Evolutionary conservation across 2,888 invertebrate genomes (phyloP).

Genomic region (Lapara coniferarum): DNA sequence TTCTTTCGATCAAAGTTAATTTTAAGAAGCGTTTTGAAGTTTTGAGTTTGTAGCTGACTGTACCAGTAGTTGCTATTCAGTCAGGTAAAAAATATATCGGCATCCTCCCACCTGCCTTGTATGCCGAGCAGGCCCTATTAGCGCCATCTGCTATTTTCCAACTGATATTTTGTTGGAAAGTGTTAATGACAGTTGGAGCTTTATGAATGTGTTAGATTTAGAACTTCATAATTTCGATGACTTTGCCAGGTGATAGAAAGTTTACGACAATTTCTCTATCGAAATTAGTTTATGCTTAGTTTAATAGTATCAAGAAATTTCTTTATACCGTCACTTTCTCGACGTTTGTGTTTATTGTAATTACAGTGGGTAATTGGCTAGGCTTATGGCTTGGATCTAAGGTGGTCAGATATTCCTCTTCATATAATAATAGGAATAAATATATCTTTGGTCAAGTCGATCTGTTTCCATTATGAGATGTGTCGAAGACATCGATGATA

Average conservation of each 20-base stretch:
- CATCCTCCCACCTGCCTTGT: not conserved
- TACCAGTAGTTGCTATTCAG: too few species aligned
- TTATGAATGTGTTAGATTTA: conserved; percentile 23
- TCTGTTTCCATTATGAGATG: too few species aligned
- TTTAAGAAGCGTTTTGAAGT: too few species aligned
- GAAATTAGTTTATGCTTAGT: conserved; percentile 28
- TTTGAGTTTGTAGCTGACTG: too few species aligned
- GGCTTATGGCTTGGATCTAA: not conserved
- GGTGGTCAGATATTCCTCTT: too few species aligned
- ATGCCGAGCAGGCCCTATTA: conserved; percentile 30
- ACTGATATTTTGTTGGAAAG: conserved; percentile 21
- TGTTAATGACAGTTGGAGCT: conserved; percentile 18
- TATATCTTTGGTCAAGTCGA: too few species aligned
- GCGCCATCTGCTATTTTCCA: conserved; percentile 21
- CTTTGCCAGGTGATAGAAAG: conserved; percentile 22
- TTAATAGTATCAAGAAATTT: conserved; percentile 32
- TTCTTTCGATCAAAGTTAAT: too few species aligned
- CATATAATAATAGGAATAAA: too few species aligned
- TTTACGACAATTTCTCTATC: conserved; percentile 17
- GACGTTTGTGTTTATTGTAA: not conserved
- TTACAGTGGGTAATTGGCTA: not conserved
- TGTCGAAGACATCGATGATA: too few species aligned
- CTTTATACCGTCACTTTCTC: not conserved
- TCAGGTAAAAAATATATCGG: too few species aligned
- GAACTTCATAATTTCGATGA: conserved; percentile 15